Base-by-base conservation (phyloP, 2,888 invertebrate species). In the Mesochorus sp. region DNA sequence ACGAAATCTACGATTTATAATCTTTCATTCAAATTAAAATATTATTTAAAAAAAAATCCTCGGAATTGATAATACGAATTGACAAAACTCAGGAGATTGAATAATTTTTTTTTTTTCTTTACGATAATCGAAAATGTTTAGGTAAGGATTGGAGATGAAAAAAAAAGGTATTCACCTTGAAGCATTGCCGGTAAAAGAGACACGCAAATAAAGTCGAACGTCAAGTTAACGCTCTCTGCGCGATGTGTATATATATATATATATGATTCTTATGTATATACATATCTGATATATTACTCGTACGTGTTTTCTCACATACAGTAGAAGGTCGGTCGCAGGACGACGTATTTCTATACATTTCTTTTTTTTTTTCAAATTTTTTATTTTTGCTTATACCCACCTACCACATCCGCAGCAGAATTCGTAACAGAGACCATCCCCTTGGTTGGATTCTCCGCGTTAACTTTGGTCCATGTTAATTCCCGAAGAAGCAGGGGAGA, bases 331-430 rank as follows among this genome's bases (percentile, higher is more conserved):
- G 62, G 34, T n/a, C n/a, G n/a, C n/a, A 44, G 62, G 19, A 62
- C 62, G 44, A 14, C 14, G 42, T 26, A 12, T n/a, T n/a, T 51
- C 12, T 3, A 14, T 26, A 2, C 28, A 12, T 53, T 28, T 21
- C 4, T 53, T 4, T 37, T 37, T 37, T 37, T 2, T 6, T 6
- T 37, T 6, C 8, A 37, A 37, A 37, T 37, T 8, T 37, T 12
- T 37, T 37, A 19, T 14, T 51, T n/a, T 34, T 21, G 19, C 21
- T 47, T 57, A 71, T 71, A 71, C 61, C 59, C 59, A 61, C 51
- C 31, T 71, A 71, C 70, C 61, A 71, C 70, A 71, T 71, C 70
- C 70, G 70, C 39, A 61, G 70, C 19, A 42, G 42, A 26, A 28
- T 39, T 26, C 61, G 34, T 26, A 51, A 64, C 31, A 10, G 14